phyloP scores from a whole-genome alignment of 1,140 invertebrate species.

The Orchesella cincta region DNA sequence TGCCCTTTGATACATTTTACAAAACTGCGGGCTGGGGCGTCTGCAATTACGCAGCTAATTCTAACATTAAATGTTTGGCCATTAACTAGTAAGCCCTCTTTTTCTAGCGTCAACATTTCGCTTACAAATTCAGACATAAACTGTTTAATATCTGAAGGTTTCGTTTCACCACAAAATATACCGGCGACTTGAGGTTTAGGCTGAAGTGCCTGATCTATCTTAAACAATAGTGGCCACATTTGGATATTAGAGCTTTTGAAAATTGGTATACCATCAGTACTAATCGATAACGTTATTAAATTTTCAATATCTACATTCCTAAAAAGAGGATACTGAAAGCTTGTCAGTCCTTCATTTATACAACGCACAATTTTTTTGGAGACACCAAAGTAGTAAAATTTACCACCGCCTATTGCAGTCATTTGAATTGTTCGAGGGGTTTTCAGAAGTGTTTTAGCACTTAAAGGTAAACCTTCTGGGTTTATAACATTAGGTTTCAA shows the following conservation, averaged over 20 bases:
- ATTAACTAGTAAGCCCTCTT: too few relatives aligned
- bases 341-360: too few relatives aligned
- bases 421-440: background rate
- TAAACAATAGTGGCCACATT: conserved; percentile 37
- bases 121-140: too few relatives aligned
- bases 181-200: conserved; percentile 5
- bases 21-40: conserved; percentile 44
- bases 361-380: too few relatives aligned
- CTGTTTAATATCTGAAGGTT: too few relatives aligned
- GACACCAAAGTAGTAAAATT: background rate
- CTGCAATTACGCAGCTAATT: conserved; percentile 33
- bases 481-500: too few relatives aligned
- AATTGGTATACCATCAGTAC: conserved; percentile 35
- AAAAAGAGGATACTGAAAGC: too few relatives aligned
- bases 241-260: conserved; percentile 12
- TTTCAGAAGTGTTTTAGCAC: background rate
- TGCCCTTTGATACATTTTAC: conserved; percentile 29
- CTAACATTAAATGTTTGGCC: too few relatives aligned
- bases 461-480: background rate
- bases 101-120: too few relatives aligned
- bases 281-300: background rate
- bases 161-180: conserved; percentile 6
- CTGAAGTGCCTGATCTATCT: background rate
- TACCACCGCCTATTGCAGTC: background rate
- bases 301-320: background rate